phyloP scores from a whole-genome alignment of 2,113 vertebrate species.

The Empidonax traillii region DNA sequence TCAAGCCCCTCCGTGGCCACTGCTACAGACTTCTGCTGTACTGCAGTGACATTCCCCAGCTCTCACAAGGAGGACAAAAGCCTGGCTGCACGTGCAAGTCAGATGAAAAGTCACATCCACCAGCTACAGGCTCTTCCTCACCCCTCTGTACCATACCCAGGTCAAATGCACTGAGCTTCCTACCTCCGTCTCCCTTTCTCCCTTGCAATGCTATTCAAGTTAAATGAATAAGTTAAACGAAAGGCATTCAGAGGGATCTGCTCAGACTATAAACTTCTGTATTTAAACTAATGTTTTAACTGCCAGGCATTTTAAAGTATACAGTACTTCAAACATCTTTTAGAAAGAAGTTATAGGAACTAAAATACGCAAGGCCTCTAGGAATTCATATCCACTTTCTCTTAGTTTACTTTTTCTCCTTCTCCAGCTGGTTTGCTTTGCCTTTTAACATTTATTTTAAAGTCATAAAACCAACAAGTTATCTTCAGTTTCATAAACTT shows the following conservation, averaged over 20 bases:
- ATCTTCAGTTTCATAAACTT: constrained; percentile 30
- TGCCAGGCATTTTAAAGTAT: background rate
- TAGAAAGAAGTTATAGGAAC: background rate
- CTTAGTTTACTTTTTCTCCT: background rate
- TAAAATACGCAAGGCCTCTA: background rate
- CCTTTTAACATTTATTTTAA: constrained; percentile 12
- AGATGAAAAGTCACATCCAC: background rate
- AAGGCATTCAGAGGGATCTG: background rate
- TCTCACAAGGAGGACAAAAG: background rate
- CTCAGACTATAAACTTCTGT: background rate
- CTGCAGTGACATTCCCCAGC: background rate
- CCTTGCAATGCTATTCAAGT: background rate
- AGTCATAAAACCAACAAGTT: constrained; percentile 18
- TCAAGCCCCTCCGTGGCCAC: background rate
- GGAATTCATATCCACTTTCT: constrained; percentile 1
- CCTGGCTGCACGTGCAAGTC: background rate
- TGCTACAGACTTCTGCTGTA: background rate
- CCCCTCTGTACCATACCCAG: background rate
- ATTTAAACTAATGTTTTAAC: background rate
- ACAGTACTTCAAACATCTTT: background rate
- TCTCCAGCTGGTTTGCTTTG: constrained; percentile 1
- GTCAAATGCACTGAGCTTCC: background rate
- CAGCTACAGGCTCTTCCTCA: background rate
- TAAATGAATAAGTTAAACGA: background rate
- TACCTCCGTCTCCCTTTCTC: background rate